Evolutionary conservation across 2,888 invertebrate genomes (phyloP).

Genomic region (Megamerina dolium): DNA sequence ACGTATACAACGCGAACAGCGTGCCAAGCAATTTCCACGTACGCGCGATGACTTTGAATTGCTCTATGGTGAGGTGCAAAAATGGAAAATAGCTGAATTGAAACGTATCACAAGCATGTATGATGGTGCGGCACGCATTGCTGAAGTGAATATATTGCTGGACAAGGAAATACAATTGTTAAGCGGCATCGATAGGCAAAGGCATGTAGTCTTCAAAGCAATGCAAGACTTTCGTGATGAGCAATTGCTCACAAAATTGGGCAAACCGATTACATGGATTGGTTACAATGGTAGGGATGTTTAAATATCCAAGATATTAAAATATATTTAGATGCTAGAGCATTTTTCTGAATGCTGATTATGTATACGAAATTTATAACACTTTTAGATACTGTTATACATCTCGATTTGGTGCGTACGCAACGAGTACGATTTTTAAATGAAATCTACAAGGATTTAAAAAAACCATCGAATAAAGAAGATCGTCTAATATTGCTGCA

Average conservation of each 20-base stretch:
- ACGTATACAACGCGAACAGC: slow-evolving; percentile 54
- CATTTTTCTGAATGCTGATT: background rate
- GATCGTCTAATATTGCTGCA: slow-evolving; percentile 66
- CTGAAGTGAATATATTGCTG: slow-evolving; percentile 63
- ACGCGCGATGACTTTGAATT: slow-evolving; percentile 69
- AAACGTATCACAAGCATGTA: slow-evolving; percentile 60
- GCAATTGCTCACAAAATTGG: slow-evolving; percentile 61
- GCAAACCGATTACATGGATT: slow-evolving; percentile 69
- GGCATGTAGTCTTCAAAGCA: slow-evolving; percentile 57
- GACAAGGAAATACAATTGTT: slow-evolving; percentile 61
- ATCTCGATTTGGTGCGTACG: slow-evolving; percentile 76
- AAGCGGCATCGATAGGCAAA: slow-evolving; percentile 61
- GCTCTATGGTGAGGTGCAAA: slow-evolving; percentile 55
- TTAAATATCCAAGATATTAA: background rate
- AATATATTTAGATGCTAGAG: too few species aligned
- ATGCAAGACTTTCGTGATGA: slow-evolving; percentile 57
- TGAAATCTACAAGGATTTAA: slow-evolving; percentile 64
- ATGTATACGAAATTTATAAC: background rate
- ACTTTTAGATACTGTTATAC: slow-evolving; percentile 52
- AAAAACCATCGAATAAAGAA: slow-evolving; percentile 55
- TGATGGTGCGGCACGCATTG: slow-evolving; percentile 63
- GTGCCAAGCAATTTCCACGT: slow-evolving; percentile 65
- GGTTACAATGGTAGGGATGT: slow-evolving; percentile 58
- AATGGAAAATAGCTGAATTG: slow-evolving; percentile 51
- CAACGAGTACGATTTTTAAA: slow-evolving; percentile 72